Base-by-base conservation (phyloP, 2,888 invertebrate genomes). In the Pammene fasciana region DNA sequence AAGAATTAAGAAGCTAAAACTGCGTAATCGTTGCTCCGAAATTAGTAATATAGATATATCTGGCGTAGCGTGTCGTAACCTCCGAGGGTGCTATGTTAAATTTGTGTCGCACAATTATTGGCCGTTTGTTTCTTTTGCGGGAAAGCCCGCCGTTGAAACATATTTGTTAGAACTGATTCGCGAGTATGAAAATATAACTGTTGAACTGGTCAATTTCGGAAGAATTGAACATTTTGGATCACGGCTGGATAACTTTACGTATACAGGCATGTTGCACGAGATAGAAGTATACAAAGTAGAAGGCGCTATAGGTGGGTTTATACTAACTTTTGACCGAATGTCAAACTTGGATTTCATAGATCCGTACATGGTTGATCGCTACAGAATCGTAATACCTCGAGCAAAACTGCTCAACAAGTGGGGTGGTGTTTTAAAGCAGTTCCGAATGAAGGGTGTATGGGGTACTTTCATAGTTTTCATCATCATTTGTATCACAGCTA, bases 251-350 rank as follows among this genome's bases (percentile, higher is more conserved):
- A 78, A 78, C 43, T 74, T 71, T 41, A 71, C 74, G 0, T 67
- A 68, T 14, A 71, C 64, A 0, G 72, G 72, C 5, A 78, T 81
- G 73, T 55, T 80, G 7, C 46, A 71, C 13, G 75, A 74, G 70
- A 73, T 83, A 5, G 52, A 26, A 5, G 60, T 67, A 5, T 75
- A 76, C 50, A 72, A 77, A 70, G 75, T 73, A 5, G 82, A 82
- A 68, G 84, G 82, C 5, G 79, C 75, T 8, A 50, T 80, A 11
- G 79, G 79, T 7, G 79, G 78, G 3, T 79, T 75, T 57, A 70
- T 72, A 16, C 13, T 79, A 0, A 64, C 50, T 1, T 5, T 14
- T n/a, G 11, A 38, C 11, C 6, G 50, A 18, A 59, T 57, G 52
- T 16, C 52, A 9, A 65, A 36, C 54, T 62, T 75, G 38, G 70